Evolutionary conservation across 1,140 invertebrate species (phyloP).

Genomic region (Bathynomus jamesi): DNA sequence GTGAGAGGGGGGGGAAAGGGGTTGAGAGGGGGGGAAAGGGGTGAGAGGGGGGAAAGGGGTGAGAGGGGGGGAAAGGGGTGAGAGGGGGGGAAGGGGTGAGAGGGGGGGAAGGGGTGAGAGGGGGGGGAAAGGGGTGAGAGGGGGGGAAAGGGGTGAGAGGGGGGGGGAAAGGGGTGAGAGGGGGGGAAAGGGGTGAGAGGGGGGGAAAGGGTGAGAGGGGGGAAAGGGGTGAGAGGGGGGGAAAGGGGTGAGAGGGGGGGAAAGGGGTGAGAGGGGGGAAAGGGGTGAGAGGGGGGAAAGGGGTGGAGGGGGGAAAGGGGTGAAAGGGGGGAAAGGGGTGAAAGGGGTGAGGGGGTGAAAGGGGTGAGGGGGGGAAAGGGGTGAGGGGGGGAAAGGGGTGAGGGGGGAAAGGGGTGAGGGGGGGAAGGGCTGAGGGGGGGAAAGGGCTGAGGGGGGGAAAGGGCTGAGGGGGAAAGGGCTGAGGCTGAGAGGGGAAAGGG

Average conservation of each 20-base stretch:
- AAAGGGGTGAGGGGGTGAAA: conserved; percentile 6
- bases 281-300: background rate
- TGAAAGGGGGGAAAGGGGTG: conserved; percentile 1
- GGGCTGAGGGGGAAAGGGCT: background rate
- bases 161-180: no score
- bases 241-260: no score
- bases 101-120: background rate
- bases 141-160: no score
- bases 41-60: background rate
- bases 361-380: conserved; percentile 9
- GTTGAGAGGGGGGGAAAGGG: no score
- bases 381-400: conserved; percentile 14
- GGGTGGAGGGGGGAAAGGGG: conserved; percentile 7
- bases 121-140: background rate
- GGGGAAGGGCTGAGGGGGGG: background rate
- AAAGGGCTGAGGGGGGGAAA: background rate
- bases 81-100: background rate
- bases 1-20: no score
- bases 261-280: background rate
- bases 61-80: background rate
- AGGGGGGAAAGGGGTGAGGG: conserved; percentile 11
- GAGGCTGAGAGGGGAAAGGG: background rate
- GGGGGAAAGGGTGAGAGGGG: no score
- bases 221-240: no score
- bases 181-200: no score